Evolutionary conservation across 2,888 invertebrate genomes (phyloP).

Genomic region (Eledona agricola): DNA sequence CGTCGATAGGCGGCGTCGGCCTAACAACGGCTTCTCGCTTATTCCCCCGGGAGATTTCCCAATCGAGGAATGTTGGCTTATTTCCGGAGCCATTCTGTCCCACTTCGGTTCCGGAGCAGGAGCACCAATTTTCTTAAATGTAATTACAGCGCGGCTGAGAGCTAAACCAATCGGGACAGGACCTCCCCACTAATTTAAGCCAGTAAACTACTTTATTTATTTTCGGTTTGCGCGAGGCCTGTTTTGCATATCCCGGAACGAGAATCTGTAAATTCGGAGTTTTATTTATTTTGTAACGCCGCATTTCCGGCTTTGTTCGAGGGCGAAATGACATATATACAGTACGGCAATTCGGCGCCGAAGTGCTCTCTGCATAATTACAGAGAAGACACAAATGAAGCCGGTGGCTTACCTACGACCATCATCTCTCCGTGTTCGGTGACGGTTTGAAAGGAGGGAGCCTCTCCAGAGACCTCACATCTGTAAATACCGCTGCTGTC

Average conservation of each 20-base stretch:
- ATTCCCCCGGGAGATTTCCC: slow-evolving; percentile 50
- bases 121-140: slow-evolving; percentile 57
- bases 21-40: slow-evolving; percentile 44
- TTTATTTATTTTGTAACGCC: too few relatives aligned
- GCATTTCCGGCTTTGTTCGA: too few relatives aligned
- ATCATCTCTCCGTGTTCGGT: slow-evolving; percentile 73
- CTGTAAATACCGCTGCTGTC: slow-evolving; percentile 72
- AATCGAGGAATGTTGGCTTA: slow-evolving; percentile 53
- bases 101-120: slow-evolving; percentile 51
- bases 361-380: slow-evolving; percentile 17
- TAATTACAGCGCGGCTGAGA: slow-evolving; percentile 52
- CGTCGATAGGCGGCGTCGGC: slow-evolving; percentile 46
- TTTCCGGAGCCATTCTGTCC: slow-evolving; percentile 51
- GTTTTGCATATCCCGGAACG: slow-evolving; percentile 38
- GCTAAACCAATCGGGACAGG: slow-evolving; percentile 44
- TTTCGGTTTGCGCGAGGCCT: slow-evolving; percentile 40
- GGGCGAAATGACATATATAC: neutral
- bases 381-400: slow-evolving; percentile 12
- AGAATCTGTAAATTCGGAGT: too few relatives aligned
- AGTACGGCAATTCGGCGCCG: neutral
- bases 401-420: slow-evolving; percentile 71
- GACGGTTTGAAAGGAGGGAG: slow-evolving; percentile 75
- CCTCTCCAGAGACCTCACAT: slow-evolving; percentile 77
- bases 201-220: slow-evolving; percentile 43
- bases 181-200: slow-evolving; percentile 42